Base-by-base conservation (phyloP, 1,140 invertebrate genomes). In the Aphidius ervi region DNA sequence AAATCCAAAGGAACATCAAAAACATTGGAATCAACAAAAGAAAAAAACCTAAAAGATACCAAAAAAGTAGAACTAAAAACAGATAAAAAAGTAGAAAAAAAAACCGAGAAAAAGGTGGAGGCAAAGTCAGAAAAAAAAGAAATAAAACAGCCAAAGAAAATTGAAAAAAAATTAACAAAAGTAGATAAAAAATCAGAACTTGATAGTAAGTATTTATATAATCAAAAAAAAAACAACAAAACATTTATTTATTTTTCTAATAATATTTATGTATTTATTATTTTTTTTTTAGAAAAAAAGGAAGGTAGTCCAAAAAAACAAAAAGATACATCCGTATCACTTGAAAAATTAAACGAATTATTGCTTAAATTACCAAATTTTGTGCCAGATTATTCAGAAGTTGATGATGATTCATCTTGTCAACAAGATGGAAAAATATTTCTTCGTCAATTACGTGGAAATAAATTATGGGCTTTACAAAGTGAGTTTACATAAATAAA, bases 381-480 rank as follows among this genome's bases (percentile, higher is more conserved):
- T 75, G 82, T 86, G 66, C 84, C 85, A 61, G 86, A 86, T 79
- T 86, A 85, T 69, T 83, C 82, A 56, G 79, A 81, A 58, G 82
- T 86, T 60, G 81, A 84, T 66, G 82, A 85, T 73, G 82, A 85
- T 73, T 73, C 81, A 41, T 82, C 84, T 70, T 88, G 87, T 76
- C 82, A 85, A 65, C 82, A 85, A 67, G 86, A 88, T 58, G 82
- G 86, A 49, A 85, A 86, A 71, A 85, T 87, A 66, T 83, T 87
- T 63, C 72, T 87, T 59, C 78, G 84, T 60, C 85, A 88, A 73
- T 74, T 88, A 64, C 82, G 84, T 43, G 83, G 84, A 40, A 82
- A 83, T 53, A 87, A 87, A 75, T 66, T 88, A 55, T 88, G 87
- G 87, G 85, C 86, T 50, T 73, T 88, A 63, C 86, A 87, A 78